Evolutionary conservation across 2,797 vertebrate species (phyloP).

Genomic region (Alcedo atthis): DNA sequence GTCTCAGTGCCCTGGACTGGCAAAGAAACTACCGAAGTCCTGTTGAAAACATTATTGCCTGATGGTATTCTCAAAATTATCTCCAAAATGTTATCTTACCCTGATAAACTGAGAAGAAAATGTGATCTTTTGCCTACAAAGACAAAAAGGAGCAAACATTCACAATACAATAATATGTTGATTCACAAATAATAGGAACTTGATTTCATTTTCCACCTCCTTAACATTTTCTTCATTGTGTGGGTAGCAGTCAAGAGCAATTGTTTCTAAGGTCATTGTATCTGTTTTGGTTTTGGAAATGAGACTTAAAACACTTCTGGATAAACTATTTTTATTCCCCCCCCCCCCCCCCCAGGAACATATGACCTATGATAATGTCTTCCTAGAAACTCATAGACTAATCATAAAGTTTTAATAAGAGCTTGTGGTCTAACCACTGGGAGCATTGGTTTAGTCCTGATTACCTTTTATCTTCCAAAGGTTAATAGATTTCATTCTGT

Average conservation of each 20-base stretch:
- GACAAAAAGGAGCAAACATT: background rate
- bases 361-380: background rate
- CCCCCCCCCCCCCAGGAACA: background rate
- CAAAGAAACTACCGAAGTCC: background rate
- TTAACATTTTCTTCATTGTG: conserved; percentile 20
- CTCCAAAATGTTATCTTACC: background rate
- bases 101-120: background rate
- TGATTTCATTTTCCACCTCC: conserved; percentile 46
- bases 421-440: conserved; percentile 45
- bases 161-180: background rate
- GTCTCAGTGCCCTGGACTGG: background rate
- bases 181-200: conserved; percentile 22
- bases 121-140: background rate
- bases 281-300: background rate
- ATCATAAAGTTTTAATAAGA: conserved; percentile 30
- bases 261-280: conserved; percentile 8
- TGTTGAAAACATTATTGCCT: background rate
- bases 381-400: background rate
- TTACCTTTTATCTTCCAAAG: conserved; percentile 48
- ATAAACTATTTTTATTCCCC: background rate
- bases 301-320: background rate
- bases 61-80: background rate
- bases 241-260: background rate
- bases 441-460: conserved; percentile 24
- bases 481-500: conserved; percentile 21